Base-by-base conservation (phyloP, 2,113 vertebrate species). In the Cephalopholis sonnerati region DNA sequence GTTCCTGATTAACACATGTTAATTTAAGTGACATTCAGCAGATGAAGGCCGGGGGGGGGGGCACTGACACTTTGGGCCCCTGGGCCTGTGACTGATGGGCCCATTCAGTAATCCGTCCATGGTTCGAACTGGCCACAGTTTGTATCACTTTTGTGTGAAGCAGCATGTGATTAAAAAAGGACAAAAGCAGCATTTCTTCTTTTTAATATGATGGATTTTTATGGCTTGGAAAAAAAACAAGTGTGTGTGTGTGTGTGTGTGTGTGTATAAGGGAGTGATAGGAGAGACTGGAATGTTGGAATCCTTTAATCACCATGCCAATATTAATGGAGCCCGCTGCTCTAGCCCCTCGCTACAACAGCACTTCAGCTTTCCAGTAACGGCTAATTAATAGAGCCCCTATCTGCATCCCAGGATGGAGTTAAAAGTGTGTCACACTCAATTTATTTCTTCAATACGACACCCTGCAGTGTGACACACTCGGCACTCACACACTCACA, bases 331-430 rank as follows among this genome's bases (percentile, higher is more conserved):
- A 69, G 54, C 58, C 72, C 12, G 10, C 74, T 77, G 76, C 80
- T 79, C 74, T 72, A 74, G 83, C 65, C 84, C 69, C 27, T 55
- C 18, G 71, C 74, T 32, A 67, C 71, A 89, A 83, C 78, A 68
- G 65, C 86, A 50, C 84, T 77, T 36, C 70, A 90, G 81, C 74
- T 71, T 71, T 91, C 82, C 93, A 93, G 89, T 89, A 94, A 73
- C 79, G 83, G 50, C 82, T 90, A 89, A 91, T 94, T 92, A 95
- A 92, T 82, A 79, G 68, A 83, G 67, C 54, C 84, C 80, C 86
- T 82, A 79, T 91, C 87, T 87, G 83, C 73, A 84, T 89, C 78
- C 77, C 83, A 53, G 66, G 78, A 81, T 71, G 82, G 71, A 82
- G 85, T 78, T 88, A 74, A 93, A 86, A 90, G 77, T 84, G 77